Percentiles rank a stretch among this genome's conserved stretches.
Evolutionary conservation across 2,797 vertebrate genomes (phyloP).

Genomic region (Coilia nasus): DNA sequence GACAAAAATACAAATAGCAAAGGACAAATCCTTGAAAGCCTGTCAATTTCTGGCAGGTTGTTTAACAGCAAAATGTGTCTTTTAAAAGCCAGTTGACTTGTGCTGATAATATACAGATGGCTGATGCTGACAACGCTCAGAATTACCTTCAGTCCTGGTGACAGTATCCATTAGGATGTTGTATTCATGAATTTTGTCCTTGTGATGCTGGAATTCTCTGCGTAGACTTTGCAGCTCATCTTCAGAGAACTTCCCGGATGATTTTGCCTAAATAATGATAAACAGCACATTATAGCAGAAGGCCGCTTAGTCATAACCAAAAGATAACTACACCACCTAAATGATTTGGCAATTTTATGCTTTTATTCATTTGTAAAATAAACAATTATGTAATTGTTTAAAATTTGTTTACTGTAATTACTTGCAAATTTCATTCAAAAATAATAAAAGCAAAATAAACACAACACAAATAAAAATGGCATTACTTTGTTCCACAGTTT

Average conservation of each 20-base stretch:
- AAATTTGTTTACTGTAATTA: no score
- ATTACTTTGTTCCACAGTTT: conserved; percentile 96
- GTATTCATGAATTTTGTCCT: conserved; percentile 90
- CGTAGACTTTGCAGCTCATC: conserved; percentile 88
- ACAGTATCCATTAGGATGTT: conserved; percentile 88
- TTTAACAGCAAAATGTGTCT: background rate
- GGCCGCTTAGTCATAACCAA: background rate
- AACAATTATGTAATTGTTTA: background rate
- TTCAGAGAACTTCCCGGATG: conserved; percentile 88
- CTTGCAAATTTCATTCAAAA: background rate
- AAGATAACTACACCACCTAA: background rate
- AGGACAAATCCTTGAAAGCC: background rate
- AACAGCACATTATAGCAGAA: background rate
- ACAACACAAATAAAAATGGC: background rate
- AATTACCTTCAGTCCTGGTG: conserved; percentile 87
- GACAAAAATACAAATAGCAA: background rate
- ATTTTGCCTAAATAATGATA: conserved; percentile 78
- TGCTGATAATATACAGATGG: background rate
- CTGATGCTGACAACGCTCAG: no score
- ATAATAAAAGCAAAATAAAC: background rate
- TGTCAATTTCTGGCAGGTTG: background rate
- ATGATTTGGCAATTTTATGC: background rate
- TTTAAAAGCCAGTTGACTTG: background rate
- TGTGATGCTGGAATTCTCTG: conserved; percentile 92
- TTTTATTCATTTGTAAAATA: background rate